Percentiles rank a stretch among this genome's conserved stretches.
Conservation (phyloP, 35 echinoderm and acorn worm species). For the Acanthaster planci region DNA sequence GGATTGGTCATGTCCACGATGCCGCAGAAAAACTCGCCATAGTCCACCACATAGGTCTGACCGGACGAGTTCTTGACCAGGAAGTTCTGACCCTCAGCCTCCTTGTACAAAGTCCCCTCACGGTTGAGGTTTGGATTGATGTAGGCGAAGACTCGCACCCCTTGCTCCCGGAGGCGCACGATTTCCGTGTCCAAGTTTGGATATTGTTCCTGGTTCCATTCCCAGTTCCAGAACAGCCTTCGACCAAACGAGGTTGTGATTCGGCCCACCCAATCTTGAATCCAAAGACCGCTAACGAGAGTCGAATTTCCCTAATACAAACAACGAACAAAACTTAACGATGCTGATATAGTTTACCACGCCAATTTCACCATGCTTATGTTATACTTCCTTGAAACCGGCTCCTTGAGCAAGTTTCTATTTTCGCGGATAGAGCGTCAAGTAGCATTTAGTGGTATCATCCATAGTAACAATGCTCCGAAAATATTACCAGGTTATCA, state of each 20-base stretch:
- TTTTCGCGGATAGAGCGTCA: no score
- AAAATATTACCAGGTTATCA: no score
- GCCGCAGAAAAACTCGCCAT: conserved; percentile 93
- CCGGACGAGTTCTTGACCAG: conserved; percentile 74
- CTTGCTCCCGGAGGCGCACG: conserved; percentile 56
- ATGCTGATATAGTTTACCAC: no score
- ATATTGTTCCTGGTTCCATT: conserved; percentile 93
- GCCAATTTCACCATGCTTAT: no score
- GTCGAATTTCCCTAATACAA: conserved; percentile 60
- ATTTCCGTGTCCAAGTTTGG: conserved; percentile 79
- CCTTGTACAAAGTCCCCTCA: conserved; percentile 79
- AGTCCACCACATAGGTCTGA: conserved; percentile 82
- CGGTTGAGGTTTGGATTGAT: conserved; percentile 84
- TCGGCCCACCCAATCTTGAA: conserved; percentile 92
- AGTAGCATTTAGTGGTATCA: no score
- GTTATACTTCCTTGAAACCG: no score
- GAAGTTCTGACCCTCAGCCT: conserved; percentile 60
- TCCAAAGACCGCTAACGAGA: conserved; percentile 82
- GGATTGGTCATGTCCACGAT: conserved; percentile 95
- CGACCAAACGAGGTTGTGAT: conserved; percentile 87
- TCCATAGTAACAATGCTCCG: no score
- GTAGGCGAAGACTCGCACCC: conserved; percentile 59
- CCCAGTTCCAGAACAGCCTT: conserved; percentile 97
- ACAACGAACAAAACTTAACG: conserved; percentile 7
- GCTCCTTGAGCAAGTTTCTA: no score